Conservation (phyloP, 37 sponge, comb jelly and placozoan genomes). For the Chondrilla cf. caribensis region DNA sequence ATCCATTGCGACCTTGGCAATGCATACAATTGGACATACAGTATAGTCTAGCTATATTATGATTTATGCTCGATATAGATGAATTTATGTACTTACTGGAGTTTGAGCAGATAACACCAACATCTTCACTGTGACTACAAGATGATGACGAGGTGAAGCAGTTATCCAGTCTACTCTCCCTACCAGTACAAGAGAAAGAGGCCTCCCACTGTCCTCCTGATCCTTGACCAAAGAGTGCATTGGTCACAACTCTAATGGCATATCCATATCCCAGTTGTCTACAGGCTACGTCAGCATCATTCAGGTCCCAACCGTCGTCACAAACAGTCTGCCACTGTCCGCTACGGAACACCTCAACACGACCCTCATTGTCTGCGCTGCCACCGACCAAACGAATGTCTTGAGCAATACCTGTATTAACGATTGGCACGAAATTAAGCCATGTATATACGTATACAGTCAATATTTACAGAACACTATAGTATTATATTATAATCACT, state of each 20-base stretch:
- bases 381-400: conserved; percentile 22
- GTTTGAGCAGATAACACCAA: conserved; percentile 2
- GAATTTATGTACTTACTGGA: too few relatives aligned
- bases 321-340: conserved; percentile 22
- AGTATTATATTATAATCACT: too few relatives aligned
- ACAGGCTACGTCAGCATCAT: conserved; percentile 14
- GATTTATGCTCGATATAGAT: too few relatives aligned
- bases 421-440: too few relatives aligned
- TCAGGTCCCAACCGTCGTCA: conserved; percentile 6
- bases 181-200: neutral
- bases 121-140: neutral
- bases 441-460: too few relatives aligned
- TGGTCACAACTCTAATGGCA: neutral
- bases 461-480: too few relatives aligned
- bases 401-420: neutral
- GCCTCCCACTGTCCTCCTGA: neutral
- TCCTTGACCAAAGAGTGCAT: conserved; percentile 23
- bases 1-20: too few relatives aligned
- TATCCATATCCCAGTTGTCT: conserved; percentile 5
- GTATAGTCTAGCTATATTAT: too few relatives aligned
- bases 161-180: neutral
- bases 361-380: neutral
- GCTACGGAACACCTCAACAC: conserved; percentile 27
- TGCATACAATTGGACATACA: too few relatives aligned
- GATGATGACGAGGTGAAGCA: neutral